Evolutionary conservation across 2,113 vertebrate genomes (phyloP), one percentile per base, ranked within the genome.

Genomic region (Oncorhynchus mykiss): DNA sequence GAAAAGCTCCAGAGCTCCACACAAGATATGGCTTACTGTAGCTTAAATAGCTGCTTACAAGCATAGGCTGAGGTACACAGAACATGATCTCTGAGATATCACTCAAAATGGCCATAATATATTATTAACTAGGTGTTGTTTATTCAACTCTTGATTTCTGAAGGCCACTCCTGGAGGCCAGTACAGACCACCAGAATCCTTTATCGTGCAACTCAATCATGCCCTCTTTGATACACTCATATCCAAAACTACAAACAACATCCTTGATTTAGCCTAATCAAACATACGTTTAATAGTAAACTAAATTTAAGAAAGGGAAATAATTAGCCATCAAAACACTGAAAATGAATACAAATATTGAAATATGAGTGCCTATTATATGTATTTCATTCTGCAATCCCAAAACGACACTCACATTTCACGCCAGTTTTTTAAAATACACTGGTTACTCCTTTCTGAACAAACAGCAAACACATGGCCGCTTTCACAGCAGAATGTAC

Each of bases 1-100:
- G 82, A 74, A 81, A 85, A 81, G n/a, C 59, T 62, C n/a, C 16
- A n/a, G 8, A 22, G 51, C 64, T 82, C 70, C 65, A 39, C 72
- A 68, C n/a, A 65, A 48, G 67, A 18, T 24, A 3, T 22, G 14
- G 11, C n/a, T 70, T 49, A 13, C 5, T 16, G 6, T 20, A 70
- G 6, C 3, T 48, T 70, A 70, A 24, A 70, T 13, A 75, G 72
- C 70, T 22, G n/a, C 59, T 62, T 9, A 22, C 54, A 57, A 57
- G 14, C 54, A 57, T 20, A 20, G 54, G 13, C 18, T 62, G 59
- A 62, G 59, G 59, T 62, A n/a, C 20, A 62, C 2, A 62, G 59
- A n/a, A 62, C 59, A 22, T 62, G 59, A 62, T 62, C n/a, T 62
- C 5, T n/a, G 59, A 62, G 7, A 24, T 62, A 62, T 22, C 18